phyloP scores from a whole-genome alignment of 2,888 invertebrate species.

The Oxytorus armatus region DNA sequence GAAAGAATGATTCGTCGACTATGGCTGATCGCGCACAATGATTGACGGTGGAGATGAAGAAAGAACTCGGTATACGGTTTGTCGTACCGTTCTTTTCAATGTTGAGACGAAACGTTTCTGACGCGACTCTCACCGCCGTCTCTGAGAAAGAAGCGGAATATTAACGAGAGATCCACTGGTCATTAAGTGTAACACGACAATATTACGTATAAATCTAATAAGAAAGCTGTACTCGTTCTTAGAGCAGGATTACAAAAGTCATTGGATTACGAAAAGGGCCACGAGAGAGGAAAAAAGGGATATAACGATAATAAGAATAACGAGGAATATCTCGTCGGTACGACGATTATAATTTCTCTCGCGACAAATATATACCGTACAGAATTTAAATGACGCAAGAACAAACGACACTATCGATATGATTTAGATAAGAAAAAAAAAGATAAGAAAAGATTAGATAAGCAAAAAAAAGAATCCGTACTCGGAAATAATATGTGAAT shows the following conservation, averaged over 20 bases:
- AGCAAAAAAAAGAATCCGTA: too few species aligned
- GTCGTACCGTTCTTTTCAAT: constrained; percentile 39
- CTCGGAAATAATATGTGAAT: too few species aligned
- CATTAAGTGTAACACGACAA: constrained; percentile 79
- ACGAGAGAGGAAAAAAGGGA: background rate
- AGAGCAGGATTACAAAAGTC: constrained; percentile 55
- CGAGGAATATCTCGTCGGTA: constrained; percentile 42
- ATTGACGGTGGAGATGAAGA: background rate
- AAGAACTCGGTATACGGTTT: constrained; percentile 19
- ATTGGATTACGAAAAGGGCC: constrained; percentile 16
- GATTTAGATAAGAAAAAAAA: too few species aligned
- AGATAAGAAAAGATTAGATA: too few species aligned
- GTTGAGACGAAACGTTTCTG: too few species aligned
- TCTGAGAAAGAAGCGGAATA: constrained; percentile 12
- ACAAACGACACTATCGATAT: too few species aligned
- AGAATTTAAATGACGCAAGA: too few species aligned
- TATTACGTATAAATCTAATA: constrained; percentile 74
- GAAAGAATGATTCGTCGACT: constrained; percentile 19
- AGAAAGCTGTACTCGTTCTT: constrained; percentile 58
- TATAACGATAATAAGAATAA: constrained; percentile 36
- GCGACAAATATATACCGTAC: constrained; percentile 57
- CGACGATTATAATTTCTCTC: constrained; percentile 54
- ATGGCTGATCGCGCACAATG: constrained; percentile 62
- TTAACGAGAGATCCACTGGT: constrained; percentile 71
- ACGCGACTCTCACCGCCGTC: too few species aligned